Evolutionary conservation across 2,797 vertebrate genomes (phyloP), one percentile per base, ranked within the genome.

Genomic region (Paguma larvata): DNA sequence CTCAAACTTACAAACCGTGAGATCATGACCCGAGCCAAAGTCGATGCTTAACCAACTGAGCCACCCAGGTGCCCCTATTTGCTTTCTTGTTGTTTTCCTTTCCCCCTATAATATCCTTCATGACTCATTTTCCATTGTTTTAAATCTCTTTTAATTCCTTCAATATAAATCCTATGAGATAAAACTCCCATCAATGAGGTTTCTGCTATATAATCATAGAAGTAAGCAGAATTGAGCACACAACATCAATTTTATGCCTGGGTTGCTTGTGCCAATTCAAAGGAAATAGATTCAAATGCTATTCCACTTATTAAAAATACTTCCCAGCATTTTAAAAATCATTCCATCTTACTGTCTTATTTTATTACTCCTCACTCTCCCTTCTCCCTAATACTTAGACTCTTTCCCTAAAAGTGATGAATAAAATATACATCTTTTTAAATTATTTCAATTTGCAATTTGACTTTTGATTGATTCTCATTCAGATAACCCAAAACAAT

Each of bases 381-480:
- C 32, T 67, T 89, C 63, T 96, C 72, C 85, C 51, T 63, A 84
- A 85, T 34, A 32, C 1, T 38, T 44, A 72, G 8, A 95, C 2
- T 63, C 34, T 75, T 92, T 80, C 44, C 59, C 32, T 85, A 82
- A 91, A 96, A 77, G 23, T 34, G 15, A 89, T 68, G 6, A 86
- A 27, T 56, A 93, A 95, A 59, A 72, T 9, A 70, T n/a, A 44
- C 4, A 67, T 86, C 51, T 82, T 84, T 51, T 73, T 1, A 34
- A 96, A 88, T 73, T 75, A 95, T 59, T 95, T 87, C 11, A n/a
- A 65, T 80, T 84, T 91, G 8, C 18, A 70, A 53, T 86, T 94
- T 75, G 25, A 89, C 67, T 75, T 48, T 85, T 91, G 38, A 38
- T 77, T 59, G 67, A 38, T 90, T 97, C 48, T 95, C 62, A 78